Evolutionary conservation across 1,140 invertebrate genomes (phyloP).

Genomic region (Elysia chlorotica): DNA sequence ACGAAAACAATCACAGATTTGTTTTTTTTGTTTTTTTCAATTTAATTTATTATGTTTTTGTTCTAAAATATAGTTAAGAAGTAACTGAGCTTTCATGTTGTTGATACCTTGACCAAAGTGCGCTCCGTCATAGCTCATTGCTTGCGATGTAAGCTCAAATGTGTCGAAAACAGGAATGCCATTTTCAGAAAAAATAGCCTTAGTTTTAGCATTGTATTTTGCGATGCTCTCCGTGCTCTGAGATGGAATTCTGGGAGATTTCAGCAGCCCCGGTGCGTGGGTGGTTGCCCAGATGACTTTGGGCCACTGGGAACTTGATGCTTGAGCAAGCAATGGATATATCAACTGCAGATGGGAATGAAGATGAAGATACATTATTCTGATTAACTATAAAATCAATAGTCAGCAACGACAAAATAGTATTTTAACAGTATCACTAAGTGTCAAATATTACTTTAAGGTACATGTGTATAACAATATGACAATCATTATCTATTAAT

Average conservation of each 20-base stretch:
- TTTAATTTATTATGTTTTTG: not conserved
- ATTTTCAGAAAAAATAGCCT: not conserved
- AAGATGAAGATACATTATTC: too few relatives aligned
- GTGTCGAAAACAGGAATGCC: conserved; percentile 25
- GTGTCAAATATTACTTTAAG: too few relatives aligned
- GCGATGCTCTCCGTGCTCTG: conserved; percentile 20
- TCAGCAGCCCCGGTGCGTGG: conserved; percentile 29
- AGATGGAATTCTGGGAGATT: conserved; percentile 15
- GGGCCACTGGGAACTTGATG: conserved; percentile 7
- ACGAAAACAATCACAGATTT: not conserved
- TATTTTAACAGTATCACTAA: too few relatives aligned
- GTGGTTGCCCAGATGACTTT: conserved; percentile 21
- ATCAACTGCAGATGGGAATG: conserved; percentile 11
- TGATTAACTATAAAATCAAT: too few relatives aligned
- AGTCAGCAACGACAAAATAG: too few relatives aligned
- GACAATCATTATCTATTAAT: too few relatives aligned
- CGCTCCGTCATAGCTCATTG: conserved; percentile 29
- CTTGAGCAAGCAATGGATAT: not conserved
- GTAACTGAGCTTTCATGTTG: conserved; percentile 23
- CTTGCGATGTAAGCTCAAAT: conserved; percentile 23
- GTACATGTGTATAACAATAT: too few relatives aligned
- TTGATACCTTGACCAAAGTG: conserved; percentile 31
- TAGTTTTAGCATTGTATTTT: conserved; percentile 15
- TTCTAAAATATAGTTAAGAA: conserved; percentile 26
- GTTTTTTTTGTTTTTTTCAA: not conserved